Evolutionary conservation across 2,113 vertebrate genomes (phyloP).

Genomic region (Scomber scombrus): DNA sequence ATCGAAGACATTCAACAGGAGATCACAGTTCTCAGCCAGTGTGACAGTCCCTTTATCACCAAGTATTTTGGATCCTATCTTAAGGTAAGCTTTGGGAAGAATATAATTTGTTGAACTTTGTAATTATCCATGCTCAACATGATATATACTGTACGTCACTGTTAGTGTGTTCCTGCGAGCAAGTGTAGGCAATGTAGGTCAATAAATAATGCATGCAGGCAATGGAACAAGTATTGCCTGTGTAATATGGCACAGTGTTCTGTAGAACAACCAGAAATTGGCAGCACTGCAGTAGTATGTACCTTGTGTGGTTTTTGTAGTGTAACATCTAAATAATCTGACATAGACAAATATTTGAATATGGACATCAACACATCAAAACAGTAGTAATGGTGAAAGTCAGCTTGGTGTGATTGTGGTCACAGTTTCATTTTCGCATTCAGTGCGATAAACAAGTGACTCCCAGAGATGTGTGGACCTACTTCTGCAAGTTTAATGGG

Average conservation of each 20-base stretch:
- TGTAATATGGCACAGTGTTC: conserved; percentile 26
- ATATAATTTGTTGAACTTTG: not conserved
- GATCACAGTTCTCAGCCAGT: conserved; percentile 99
- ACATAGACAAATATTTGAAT: not conserved
- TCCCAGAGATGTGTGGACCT: too few species aligned
- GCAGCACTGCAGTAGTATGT: not conserved
- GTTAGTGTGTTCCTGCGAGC: conserved; percentile 30
- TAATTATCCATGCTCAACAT: conserved; percentile 1
- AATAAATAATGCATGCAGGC: conserved; percentile 67
- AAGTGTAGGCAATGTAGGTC: conserved; percentile 42
- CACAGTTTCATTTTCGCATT: too few species aligned
- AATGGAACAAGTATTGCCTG: conserved; percentile 46
- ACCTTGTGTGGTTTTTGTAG: not conserved
- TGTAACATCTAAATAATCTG: not conserved
- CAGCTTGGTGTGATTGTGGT: not conserved
- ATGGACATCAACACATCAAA: too few species aligned
- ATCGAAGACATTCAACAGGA: conserved; percentile 99
- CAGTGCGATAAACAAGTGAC: not conserved
- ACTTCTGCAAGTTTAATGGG: too few species aligned
- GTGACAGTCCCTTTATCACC: conserved; percentile 98
- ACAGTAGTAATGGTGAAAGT: not conserved
- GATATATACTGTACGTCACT: conserved; percentile 10
- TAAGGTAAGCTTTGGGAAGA: conserved; percentile 87
- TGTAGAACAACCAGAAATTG: conserved; percentile 12
- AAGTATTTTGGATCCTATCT: conserved; percentile 98